Percentiles rank a stretch among this genome's conserved stretches.
Conservation (phyloP, 2,797 vertebrate species). For the Mionectes olivaceus region DNA sequence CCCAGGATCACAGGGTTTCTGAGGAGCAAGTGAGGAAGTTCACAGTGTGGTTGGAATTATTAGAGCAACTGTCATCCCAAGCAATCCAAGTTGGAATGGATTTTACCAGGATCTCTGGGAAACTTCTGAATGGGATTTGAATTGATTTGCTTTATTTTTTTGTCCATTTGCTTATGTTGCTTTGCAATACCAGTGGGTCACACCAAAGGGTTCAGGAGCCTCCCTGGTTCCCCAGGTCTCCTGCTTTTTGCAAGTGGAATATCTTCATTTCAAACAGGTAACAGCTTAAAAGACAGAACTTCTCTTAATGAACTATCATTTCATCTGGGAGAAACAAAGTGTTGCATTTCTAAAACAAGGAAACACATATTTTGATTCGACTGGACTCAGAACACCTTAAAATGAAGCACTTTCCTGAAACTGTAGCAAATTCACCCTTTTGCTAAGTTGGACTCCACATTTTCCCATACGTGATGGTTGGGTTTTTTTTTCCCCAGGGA, state of each 20-base stretch:
- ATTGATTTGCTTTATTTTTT: neutral
- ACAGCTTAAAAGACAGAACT: neutral
- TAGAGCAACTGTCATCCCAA: fast-evolving
- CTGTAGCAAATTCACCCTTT: neutral
- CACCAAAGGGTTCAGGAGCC: neutral
- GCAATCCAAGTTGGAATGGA: neutral
- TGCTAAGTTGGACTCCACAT: neutral
- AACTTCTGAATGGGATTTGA: neutral
- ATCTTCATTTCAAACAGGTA: neutral
- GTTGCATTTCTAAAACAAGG: neutral
- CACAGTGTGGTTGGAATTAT: neutral
- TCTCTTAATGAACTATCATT: neutral
- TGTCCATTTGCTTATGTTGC: neutral
- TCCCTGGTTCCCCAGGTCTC: neutral
- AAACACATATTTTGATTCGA: neutral
- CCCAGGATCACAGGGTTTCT: neutral
- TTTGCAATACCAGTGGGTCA: neutral
- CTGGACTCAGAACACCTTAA: neutral
- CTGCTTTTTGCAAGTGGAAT: neutral
- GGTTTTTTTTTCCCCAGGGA: neutral
- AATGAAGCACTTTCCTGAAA: neutral
- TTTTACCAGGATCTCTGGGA: neutral
- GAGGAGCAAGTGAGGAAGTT: neutral
- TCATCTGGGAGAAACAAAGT: neutral
- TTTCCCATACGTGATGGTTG: fast-evolving